phyloP scores from a whole-genome alignment of 2,797 vertebrate species.

The Sebastes taczanowskii region DNA sequence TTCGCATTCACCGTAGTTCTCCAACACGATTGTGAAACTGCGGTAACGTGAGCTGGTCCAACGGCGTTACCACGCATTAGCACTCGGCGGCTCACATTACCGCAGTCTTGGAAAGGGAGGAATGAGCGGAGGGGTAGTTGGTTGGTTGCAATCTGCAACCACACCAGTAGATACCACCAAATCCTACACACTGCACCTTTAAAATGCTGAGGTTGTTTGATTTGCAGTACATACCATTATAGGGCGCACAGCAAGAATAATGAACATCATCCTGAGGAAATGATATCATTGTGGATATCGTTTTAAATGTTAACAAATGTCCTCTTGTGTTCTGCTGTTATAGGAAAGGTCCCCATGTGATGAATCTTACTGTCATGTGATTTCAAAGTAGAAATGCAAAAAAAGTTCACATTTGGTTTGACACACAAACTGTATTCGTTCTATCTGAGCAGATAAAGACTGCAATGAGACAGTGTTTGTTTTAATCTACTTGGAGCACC shows the following conservation, averaged over 20 bases:
- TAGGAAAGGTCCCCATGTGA: background rate
- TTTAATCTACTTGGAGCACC: conserved; percentile 23
- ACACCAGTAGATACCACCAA: background rate
- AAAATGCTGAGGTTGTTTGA: background rate
- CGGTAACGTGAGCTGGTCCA: no score
- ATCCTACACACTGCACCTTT: background rate
- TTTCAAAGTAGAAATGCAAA: background rate
- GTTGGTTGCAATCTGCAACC: background rate
- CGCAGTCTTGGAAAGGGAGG: background rate
- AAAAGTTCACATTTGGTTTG: conserved; percentile 15
- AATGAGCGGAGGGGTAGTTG: background rate
- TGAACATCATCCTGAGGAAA: background rate
- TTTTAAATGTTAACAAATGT: conserved; percentile 43
- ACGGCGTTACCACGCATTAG: no score
- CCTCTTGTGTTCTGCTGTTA: background rate
- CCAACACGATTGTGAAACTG: no score
- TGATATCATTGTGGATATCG: background rate
- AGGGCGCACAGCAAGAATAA: conserved; percentile 4
- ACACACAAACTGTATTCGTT: background rate
- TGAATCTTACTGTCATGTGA: background rate
- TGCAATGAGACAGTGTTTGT: background rate
- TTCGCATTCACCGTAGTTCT: no score
- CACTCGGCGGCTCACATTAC: no score
- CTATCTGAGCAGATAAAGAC: background rate
- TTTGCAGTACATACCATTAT: background rate